Evolutionary conservation across 1,140 invertebrate genomes (phyloP), one percentile per base, ranked within the genome.

Genomic region (Latrodectus geometricus): DNA sequence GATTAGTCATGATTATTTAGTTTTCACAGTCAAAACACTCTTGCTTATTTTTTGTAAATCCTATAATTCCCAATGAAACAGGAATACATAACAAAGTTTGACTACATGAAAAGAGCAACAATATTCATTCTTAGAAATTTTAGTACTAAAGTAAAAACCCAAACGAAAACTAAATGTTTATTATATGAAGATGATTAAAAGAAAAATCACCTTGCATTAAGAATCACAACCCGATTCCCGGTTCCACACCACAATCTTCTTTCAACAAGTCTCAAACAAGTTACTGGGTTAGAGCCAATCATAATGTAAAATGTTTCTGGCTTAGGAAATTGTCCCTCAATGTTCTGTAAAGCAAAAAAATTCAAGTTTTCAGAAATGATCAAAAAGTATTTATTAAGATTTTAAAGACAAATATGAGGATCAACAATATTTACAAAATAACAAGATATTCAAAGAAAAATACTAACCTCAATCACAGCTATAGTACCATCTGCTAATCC

Each of bases 401-500:
- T 65, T 4, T 15, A 65, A 65, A n/a, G 12, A 65, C 5, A 35
- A 35, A 35, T 5, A 35, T 35, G 2, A 35, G 35, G 5, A 35
- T 35, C 35, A 35, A 3, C 35, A 35, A 5, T 35, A 35, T 35
- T 35, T 1, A 35, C 35, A 35, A 35, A 35, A 1, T 35, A 35
- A 65, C n/a, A 65, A 65, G 61, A n/a, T n/a, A 20, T 70, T 70
- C 14, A 72, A 49, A 49, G 20, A 35, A 35, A 35, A 35, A 35
- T 79, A 23, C 50, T 83, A 88, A 92, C 92, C 89, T 93, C 93
- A 50, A 93, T 88, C 12, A 93, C 91, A 56, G 93, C 92, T 9
- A 93, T 86, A 5, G 92, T 92, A 52, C 93, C 93, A 89, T 93
- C 92, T 52, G 92, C 92, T 12, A 93, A 87, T 23, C 90, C 91